phyloP scores from a whole-genome alignment of 2,113 vertebrate genomes.

The Daboia siamensis region DNA sequence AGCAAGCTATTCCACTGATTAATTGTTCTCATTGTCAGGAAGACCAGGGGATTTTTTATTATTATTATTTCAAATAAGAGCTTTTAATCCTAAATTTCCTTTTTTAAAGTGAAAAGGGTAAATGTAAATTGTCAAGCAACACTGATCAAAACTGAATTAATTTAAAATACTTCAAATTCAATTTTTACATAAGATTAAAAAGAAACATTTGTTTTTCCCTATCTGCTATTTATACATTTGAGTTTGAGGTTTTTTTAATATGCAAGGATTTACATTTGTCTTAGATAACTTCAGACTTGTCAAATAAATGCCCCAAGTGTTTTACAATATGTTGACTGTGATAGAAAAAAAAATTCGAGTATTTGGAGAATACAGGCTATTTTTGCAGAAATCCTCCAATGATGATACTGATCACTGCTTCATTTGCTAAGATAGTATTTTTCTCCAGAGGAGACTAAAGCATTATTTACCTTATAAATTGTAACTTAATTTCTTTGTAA shows the following conservation, averaged over 20 bases:
- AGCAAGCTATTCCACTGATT: neutral
- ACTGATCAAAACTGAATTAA: neutral
- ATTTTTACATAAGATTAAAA: conserved; percentile 17
- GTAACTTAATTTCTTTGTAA: neutral
- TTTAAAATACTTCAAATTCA: neutral
- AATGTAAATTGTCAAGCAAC: neutral
- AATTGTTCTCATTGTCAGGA: neutral
- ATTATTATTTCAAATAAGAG: neutral
- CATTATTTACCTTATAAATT: conserved; percentile 6
- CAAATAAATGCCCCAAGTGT: neutral
- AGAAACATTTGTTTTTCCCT: neutral
- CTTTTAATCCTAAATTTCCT: neutral
- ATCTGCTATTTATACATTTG: neutral
- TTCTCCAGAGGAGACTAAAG: conserved; percentile 35
- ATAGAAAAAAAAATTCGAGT: conserved; percentile 48
- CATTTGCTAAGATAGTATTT: conserved; percentile 9
- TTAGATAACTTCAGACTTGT: neutral
- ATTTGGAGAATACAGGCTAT: conserved; percentile 7
- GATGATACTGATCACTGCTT: conserved; percentile 6
- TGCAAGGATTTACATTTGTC: neutral
- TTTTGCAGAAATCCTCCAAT: neutral
- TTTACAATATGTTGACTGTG: conserved; percentile 1
- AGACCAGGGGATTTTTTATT: neutral
- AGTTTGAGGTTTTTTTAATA: neutral
- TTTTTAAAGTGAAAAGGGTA: neutral